Conservation (phyloP, 2,113 vertebrate genomes). For the Lasiurus borealis region DNA sequence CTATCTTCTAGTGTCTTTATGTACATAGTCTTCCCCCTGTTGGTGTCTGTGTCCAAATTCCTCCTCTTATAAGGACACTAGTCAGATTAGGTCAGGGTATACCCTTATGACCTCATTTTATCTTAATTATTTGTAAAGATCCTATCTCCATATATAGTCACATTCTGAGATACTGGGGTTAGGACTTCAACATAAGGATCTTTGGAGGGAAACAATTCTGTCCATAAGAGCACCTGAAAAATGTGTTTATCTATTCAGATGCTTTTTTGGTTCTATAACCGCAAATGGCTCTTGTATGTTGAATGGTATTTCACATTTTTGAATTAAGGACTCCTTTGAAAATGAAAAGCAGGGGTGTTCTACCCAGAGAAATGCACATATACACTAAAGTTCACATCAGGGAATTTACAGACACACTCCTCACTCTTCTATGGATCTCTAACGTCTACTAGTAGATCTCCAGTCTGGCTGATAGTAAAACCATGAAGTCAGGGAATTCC, state of each 20-base stretch:
- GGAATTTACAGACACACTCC: neutral
- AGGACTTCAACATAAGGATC: neutral
- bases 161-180: neutral
- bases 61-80: neutral
- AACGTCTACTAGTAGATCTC: neutral
- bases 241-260: neutral
- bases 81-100: neutral
- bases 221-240: neutral
- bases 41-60: neutral
- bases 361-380: neutral
- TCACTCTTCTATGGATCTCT: neutral
- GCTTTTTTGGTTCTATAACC: neutral
- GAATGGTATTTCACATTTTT: neutral
- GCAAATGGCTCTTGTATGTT: neutral
- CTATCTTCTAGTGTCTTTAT: neutral
- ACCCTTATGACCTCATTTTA: neutral
- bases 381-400: neutral
- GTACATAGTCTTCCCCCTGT: neutral
- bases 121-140: neutral
- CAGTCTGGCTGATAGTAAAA: neutral
- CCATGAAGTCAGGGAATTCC: neutral
- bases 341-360: neutral
- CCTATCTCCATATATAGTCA: neutral
- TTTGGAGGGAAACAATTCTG: neutral
- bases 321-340: neutral